phyloP scores from a whole-genome alignment of 1,140 invertebrate genomes.

The Cyphomyrmex costatus region DNA sequence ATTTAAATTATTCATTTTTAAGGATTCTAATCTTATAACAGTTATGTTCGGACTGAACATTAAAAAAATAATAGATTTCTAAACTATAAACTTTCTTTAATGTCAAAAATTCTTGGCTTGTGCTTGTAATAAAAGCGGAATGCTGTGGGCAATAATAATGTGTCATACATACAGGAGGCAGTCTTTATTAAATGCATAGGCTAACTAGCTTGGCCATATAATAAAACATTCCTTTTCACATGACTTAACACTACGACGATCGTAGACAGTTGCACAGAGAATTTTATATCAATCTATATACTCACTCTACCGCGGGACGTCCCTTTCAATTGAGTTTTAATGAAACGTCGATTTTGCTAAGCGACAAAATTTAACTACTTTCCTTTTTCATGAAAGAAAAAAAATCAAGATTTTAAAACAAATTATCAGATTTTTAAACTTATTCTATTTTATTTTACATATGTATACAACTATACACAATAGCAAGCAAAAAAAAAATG shows the following conservation, averaged over 20 bases:
- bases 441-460: neutral
- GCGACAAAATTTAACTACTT: constrained; percentile 16
- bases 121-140: constrained; percentile 32
- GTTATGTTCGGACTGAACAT: neutral
- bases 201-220: constrained; percentile 82
- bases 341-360: constrained; percentile 64
- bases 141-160: constrained; percentile 54
- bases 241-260: constrained; percentile 81
- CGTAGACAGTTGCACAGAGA: constrained; percentile 65
- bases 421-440: constrained; percentile 14
- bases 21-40: neutral
- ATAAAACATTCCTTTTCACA: constrained; percentile 85
- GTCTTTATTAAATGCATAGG: constrained; percentile 83
- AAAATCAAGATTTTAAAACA: too few relatives aligned
- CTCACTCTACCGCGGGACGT: neutral
- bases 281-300: constrained; percentile 74
- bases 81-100: neutral
- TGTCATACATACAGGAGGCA: neutral
- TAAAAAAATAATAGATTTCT: neutral
- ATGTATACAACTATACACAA: too few relatives aligned
- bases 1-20: neutral
- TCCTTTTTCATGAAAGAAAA: neutral
- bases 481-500: too few relatives aligned
- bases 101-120: neutral
- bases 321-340: constrained; percentile 60